Base-by-base conservation (phyloP, 2,888 invertebrate species). In the Plutella xylostella region DNA sequence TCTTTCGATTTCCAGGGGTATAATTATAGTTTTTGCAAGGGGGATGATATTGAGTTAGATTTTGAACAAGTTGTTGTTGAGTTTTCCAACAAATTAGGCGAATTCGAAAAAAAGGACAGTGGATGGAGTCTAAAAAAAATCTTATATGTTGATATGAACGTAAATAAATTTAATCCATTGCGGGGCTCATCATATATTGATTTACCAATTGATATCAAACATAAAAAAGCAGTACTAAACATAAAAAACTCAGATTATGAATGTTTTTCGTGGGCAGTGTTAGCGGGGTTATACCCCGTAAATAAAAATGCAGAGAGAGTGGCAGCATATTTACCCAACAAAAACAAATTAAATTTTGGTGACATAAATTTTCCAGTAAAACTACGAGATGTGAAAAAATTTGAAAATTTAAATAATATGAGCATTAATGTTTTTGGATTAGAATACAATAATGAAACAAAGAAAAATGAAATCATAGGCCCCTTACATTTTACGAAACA, bases 351-450 rank as follows among this genome's bases (percentile, higher is more conserved):
- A 0, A 56, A 57, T 25, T 56, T 56, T 45, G 28, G 48, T 19
- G 48, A 48, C 18, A 47, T 63, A 33, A 33, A 43, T 12, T 56
- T 57, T 25, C 58, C 59, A 1, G 47, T 60, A 11, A 52, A 55
- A 45, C 38, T 55, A 30, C 42, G 28, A 21, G 57, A 56, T 43
- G 54, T 62, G 35, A 4, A 33, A 25, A 56, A 55, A 53, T 42
- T 57, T 22, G 57, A 58, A 45, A 47, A 45, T 34, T 41, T 49
- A 44, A 60, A 58, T 45, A 40, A 56, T 43, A 47, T 59, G 4
- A 57, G 57, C 45, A 51, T 56, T 12, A 57, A 58, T 43, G 55
- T 59, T 33, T 60, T 54, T 47, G 54, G 55, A n/a, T 48, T 61
- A 48, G 53, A 57, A 43, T 57, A 46, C 46, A 43, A 55, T 39